Evolutionary conservation across 2,888 invertebrate genomes (phyloP).

Genomic region (Cataglyphis albicans): DNA sequence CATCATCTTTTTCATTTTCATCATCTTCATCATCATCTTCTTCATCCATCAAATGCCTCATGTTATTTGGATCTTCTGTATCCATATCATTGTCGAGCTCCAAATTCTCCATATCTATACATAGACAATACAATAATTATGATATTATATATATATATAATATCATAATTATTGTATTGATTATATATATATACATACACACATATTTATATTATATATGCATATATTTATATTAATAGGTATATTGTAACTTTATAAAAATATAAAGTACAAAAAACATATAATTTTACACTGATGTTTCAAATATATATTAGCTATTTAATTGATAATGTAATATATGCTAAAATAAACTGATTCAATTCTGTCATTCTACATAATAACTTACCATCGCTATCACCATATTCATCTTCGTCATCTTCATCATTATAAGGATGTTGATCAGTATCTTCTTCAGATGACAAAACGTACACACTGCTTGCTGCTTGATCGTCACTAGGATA

Average conservation of each 20-base stretch:
- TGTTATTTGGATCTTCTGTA: constrained; percentile 56
- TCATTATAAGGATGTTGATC: constrained; percentile 66
- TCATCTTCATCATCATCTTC: constrained; percentile 68
- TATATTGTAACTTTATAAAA: neutral
- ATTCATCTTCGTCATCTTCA: constrained; percentile 73
- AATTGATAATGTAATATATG: neutral
- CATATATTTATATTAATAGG: too few relatives aligned
- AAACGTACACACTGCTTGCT: constrained; percentile 77
- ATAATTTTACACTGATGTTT: neutral
- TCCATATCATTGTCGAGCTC: constrained; percentile 62
- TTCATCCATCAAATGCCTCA: constrained; percentile 71
- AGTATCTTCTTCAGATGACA: constrained; percentile 78
- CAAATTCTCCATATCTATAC: constrained; percentile 65
- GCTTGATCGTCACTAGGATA: constrained; percentile 76
- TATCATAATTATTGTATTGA: too few relatives aligned
- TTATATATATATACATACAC: neutral
- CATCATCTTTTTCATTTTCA: constrained; percentile 70
- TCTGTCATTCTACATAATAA: neutral
- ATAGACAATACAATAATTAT: neutral
- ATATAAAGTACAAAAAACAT: neutral
- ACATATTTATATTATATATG: too few relatives aligned
- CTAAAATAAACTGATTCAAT: neutral
- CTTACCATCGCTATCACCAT: constrained; percentile 72
- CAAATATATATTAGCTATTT: neutral
- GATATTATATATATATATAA: neutral